Conservation (phyloP, 2,113 vertebrate species). For the Labeo catla region DNA sequence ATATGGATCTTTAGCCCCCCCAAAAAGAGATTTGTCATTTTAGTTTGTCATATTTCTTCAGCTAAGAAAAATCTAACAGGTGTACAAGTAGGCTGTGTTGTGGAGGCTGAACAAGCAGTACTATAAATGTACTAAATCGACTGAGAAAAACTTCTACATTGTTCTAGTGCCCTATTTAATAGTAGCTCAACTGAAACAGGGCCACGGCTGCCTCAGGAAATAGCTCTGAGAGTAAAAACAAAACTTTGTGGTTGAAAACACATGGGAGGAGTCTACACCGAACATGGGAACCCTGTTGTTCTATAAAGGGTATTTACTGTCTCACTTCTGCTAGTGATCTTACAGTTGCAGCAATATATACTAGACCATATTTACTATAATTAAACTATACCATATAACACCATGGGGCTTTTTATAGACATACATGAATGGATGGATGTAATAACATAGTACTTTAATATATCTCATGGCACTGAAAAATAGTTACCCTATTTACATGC, state of each 20-base stretch:
- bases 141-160: background rate
- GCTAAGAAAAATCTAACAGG: background rate
- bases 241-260: slow-evolving; percentile 41
- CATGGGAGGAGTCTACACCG: slow-evolving; percentile 15
- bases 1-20: background rate
- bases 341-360: background rate
- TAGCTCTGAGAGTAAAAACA: slow-evolving; percentile 34
- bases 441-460: background rate
- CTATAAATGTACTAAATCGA: background rate
- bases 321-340: background rate
- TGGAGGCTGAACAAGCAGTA: background rate
- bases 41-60: background rate
- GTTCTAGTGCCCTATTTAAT: background rate
- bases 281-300: slow-evolving; percentile 6
- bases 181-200: background rate
- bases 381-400: no score
- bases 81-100: background rate
- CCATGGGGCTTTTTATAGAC: background rate
- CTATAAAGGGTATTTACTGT: slow-evolving; percentile 14
- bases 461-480: background rate
- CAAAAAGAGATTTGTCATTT: background rate
- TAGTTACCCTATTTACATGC: background rate
- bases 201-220: background rate
- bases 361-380: no score
- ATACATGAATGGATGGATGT: background rate